Conservation (phyloP, 2,113 vertebrate species). For the Macquaria ambigua region DNA sequence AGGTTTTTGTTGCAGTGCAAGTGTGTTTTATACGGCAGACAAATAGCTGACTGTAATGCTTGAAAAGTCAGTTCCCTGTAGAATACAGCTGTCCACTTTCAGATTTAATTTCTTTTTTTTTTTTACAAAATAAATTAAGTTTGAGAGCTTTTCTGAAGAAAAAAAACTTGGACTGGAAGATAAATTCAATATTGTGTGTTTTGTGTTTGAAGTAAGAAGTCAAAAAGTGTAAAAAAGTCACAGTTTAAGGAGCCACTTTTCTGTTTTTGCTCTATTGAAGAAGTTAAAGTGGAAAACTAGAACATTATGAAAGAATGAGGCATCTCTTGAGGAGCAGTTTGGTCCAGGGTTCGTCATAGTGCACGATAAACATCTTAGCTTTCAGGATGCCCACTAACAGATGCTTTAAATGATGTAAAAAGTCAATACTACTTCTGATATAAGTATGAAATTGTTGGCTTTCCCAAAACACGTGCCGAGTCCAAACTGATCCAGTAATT, state of each 20-base stretch:
- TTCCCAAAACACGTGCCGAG: background rate
- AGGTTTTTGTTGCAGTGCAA: background rate
- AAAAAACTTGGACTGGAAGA: background rate
- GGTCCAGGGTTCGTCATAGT: background rate
- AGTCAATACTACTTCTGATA: background rate
- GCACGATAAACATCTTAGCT: background rate
- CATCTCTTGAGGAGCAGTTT: background rate
- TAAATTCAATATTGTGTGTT: background rate
- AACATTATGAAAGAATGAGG: background rate
- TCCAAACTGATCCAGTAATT: constrained; percentile 3
- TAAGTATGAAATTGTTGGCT: background rate
- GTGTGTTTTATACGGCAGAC: background rate
- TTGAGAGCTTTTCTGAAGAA: background rate
- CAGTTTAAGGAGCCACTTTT: too few relatives aligned
- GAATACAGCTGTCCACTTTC: background rate
- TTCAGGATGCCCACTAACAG: background rate
- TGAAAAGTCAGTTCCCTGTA: background rate
- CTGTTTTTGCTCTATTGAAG: background rate
- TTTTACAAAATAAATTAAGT: background rate
- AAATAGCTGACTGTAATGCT: background rate
- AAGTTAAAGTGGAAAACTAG: background rate
- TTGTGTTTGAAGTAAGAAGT: background rate
- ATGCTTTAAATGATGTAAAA: background rate
- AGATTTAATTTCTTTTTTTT: background rate
- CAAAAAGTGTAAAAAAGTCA: background rate